Evolutionary conservation across 1,140 invertebrate genomes (phyloP).

Genomic region (Cherax destructor): DNA sequence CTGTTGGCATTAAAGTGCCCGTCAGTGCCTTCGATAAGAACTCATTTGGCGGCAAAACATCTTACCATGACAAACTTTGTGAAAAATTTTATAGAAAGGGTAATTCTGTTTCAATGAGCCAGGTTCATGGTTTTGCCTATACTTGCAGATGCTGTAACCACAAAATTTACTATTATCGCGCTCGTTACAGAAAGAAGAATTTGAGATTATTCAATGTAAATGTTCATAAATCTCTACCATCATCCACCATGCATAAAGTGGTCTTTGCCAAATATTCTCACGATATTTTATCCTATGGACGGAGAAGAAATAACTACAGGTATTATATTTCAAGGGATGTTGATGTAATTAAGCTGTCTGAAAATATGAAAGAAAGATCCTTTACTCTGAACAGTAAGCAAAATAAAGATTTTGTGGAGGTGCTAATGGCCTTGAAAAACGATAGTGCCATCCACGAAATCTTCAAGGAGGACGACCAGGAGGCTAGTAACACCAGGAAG

Average conservation of each 20-base stretch:
- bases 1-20: not conserved
- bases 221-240: not conserved
- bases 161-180: not conserved
- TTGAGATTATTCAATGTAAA: not conserved
- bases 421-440: not conserved
- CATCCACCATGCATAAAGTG: not conserved
- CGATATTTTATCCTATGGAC: not conserved
- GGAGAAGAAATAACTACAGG: not conserved
- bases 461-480: not conserved
- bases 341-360: not conserved
- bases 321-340: not conserved
- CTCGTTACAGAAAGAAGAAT: not conserved
- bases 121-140: not conserved
- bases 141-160: not conserved
- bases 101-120: not conserved
- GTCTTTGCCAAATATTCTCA: not conserved
- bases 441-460: not conserved
- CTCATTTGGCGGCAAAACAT: not conserved
- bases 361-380: not conserved
- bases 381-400: not conserved
- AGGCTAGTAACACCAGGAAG: not conserved
- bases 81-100: not conserved
- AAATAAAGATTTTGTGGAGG: not conserved
- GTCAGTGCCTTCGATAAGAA: not conserved
- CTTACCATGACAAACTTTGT: not conserved